phyloP scores from a whole-genome alignment of 2,888 invertebrate genomes.

The Andrena haemorrhoa region DNA sequence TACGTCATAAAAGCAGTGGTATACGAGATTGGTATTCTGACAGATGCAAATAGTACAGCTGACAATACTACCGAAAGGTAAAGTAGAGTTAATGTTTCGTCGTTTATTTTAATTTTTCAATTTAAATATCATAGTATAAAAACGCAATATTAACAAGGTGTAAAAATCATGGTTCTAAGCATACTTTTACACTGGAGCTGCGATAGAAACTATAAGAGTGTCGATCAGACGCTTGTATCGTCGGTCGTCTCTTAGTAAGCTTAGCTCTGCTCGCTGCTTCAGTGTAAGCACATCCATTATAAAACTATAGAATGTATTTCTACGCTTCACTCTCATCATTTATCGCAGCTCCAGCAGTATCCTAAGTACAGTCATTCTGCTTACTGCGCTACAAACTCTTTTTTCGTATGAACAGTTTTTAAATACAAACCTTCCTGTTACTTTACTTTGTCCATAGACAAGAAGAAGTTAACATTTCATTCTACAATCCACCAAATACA shows the following conservation, averaged over 20 bases:
- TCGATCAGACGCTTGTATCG: too few species aligned
- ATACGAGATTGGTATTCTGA: constrained; percentile 88
- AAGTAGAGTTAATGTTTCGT: neutral
- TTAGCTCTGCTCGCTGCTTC: too few species aligned
- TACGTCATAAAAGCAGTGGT: constrained; percentile 87
- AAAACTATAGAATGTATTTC: too few species aligned
- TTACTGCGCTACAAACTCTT: neutral
- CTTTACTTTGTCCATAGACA: constrained; percentile 48
- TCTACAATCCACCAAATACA: constrained; percentile 53
- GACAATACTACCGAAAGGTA: constrained; percentile 83
- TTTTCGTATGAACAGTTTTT: neutral
- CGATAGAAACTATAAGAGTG: too few species aligned
- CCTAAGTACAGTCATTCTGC: neutral
- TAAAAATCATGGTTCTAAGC: neutral
- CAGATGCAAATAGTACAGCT: constrained; percentile 85
- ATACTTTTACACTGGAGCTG: too few species aligned
- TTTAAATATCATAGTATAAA: neutral
- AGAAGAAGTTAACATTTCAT: constrained; percentile 62
- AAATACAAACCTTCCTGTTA: neutral
- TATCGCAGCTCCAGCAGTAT: too few species aligned
- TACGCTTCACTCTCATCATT: too few species aligned
- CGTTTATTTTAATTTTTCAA: neutral
- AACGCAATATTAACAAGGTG: neutral
- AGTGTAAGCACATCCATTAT: too few species aligned
- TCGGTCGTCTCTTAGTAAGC: too few species aligned